phyloP scores from a whole-genome alignment of 1,140 invertebrate genomes.

The Caenorhabditis elegans region WBcel235 BX284605.5:18967501-18968000 shows the following conservation, averaged over 20 bases:
- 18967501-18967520: conserved; percentile 1
- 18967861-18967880: neutral
- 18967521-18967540: conserved; percentile 6
- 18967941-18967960: no score
- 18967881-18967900: neutral
- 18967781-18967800: neutral
- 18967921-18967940: neutral
- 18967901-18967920: neutral
- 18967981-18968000: no score
- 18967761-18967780: neutral
- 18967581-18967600: neutral
- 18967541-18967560: neutral
- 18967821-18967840: conserved; percentile 18
- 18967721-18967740: no score
- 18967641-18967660: no score
- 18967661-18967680: neutral
- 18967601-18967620: neutral
- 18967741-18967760: no score
- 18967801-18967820: neutral
- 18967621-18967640: no score
- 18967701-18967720: neutral
- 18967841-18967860: neutral
- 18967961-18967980: no score
- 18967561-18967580: neutral
- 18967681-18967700: neutral